Evolutionary conservation across 2,797 vertebrate genomes (phyloP).

Genomic region (Phrynocephalus forsythii): DNA sequence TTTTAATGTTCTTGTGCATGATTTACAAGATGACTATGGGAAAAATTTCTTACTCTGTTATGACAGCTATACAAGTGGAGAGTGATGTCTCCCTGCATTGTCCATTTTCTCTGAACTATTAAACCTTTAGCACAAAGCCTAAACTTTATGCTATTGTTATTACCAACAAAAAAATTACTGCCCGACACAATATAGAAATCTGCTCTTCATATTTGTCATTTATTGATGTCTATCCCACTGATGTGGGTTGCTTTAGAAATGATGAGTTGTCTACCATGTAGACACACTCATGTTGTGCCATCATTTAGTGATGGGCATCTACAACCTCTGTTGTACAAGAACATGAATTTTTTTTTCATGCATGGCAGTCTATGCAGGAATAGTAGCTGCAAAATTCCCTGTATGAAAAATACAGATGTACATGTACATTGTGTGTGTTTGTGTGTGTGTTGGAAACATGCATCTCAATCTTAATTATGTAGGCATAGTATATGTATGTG

Average conservation of each 20-base stretch:
- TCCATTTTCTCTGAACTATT: slow-evolving; percentile 53
- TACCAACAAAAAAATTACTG: slow-evolving; percentile 23
- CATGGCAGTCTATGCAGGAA: neutral
- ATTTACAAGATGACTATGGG: slow-evolving; percentile 67
- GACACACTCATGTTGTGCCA: neutral
- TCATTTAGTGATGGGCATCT: neutral
- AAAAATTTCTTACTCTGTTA: slow-evolving; percentile 61
- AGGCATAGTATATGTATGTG: slow-evolving; percentile 24
- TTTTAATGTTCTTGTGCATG: slow-evolving; percentile 73
- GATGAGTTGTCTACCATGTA: neutral
- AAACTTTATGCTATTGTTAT: slow-evolving; percentile 40
- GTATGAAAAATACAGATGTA: neutral
- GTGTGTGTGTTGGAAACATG: neutral
- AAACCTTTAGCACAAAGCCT: slow-evolving; percentile 22
- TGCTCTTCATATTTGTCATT: slow-evolving; percentile 30
- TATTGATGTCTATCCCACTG: slow-evolving; percentile 2
- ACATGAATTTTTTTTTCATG: neutral
- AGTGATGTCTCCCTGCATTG: slow-evolving; percentile 42
- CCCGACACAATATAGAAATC: neutral
- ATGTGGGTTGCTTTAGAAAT: neutral
- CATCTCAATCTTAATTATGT: neutral
- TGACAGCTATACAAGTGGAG: slow-evolving; percentile 55
- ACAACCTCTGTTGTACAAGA: neutral
- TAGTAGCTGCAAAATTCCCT: slow-evolving; percentile 26
- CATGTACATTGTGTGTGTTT: neutral